phyloP scores from a whole-genome alignment of 1,140 invertebrate species.

The Pseudomyrmex gracilis region DNA sequence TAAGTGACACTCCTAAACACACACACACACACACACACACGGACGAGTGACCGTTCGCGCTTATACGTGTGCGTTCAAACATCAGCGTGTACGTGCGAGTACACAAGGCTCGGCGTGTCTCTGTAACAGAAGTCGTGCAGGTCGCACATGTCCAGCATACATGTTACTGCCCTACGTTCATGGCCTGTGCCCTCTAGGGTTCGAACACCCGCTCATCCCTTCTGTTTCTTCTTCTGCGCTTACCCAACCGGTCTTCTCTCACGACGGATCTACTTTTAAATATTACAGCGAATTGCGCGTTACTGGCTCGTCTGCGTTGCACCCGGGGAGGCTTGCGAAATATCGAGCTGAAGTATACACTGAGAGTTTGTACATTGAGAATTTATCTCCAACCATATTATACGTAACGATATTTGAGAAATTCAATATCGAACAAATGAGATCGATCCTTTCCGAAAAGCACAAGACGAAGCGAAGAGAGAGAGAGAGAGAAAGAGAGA shows the following conservation, averaged over 20 bases:
- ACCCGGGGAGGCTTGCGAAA: not conserved
- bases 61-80: slow-evolving; percentile 26
- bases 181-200: slow-evolving; percentile 5
- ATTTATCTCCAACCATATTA: not conserved
- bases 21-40: not conserved
- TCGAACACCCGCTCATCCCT: not conserved
- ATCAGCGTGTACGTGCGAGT: slow-evolving; percentile 21
- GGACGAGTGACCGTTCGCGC: slow-evolving; percentile 10
- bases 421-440: not conserved
- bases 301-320: not conserved
- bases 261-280: slow-evolving; percentile 73
- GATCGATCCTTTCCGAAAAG: not conserved
- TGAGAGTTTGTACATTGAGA: slow-evolving; percentile 19
- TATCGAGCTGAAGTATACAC: slow-evolving; percentile 24
- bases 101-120: slow-evolving; percentile 35
- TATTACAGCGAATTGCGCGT: slow-evolving; percentile 76
- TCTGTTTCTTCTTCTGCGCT: not conserved
- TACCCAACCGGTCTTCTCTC: slow-evolving; percentile 10
- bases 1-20: slow-evolving; percentile 42
- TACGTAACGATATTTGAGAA: slow-evolving; percentile 5
- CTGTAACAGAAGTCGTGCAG: slow-evolving; percentile 74
- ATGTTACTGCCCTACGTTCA: slow-evolving; percentile 46
- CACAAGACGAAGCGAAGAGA: not conserved
- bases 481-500: no score
- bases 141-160: slow-evolving; percentile 78